Percentiles rank a stretch among this genome's conserved stretches.
Evolutionary conservation across 2,888 invertebrate genomes (phyloP).

Genomic region (Melieria crassipennis): DNA sequence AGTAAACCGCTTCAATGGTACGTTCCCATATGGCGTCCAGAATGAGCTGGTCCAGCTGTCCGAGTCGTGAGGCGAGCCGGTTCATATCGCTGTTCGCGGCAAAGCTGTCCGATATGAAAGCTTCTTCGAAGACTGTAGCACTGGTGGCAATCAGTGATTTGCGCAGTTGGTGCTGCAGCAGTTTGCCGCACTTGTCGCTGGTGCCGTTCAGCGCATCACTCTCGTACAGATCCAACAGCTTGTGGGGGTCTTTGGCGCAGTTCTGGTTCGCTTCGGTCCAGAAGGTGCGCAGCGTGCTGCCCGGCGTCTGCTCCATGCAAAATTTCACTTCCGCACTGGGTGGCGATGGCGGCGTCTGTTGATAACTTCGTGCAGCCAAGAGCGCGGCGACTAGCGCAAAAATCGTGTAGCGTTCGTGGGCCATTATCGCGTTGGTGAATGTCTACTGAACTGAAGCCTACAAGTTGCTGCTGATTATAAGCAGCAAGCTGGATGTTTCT

Average conservation of each 20-base stretch:
- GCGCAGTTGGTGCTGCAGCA: constrained; percentile 38
- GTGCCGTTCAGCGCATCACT: not conserved
- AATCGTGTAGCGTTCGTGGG: no score
- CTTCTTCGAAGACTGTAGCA: no score
- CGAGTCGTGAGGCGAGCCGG: constrained; percentile 18
- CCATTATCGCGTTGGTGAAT: no score
- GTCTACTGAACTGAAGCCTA: no score
- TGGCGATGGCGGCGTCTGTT: no score
- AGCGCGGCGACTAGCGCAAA: no score
- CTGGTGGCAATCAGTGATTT: constrained; percentile 11
- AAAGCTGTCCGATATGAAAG: no score
- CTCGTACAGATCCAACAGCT: constrained; percentile 34
- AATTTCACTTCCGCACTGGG: not conserved
- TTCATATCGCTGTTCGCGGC: no score
- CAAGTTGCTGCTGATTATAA: no score
- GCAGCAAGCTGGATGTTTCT: no score
- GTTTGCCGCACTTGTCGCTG: constrained; percentile 34
- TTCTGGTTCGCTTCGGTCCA: constrained; percentile 35
- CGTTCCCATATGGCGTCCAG: constrained; percentile 35
- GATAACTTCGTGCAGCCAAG: no score
- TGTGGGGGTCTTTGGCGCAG: constrained; percentile 35
- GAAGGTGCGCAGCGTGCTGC: constrained; percentile 35
- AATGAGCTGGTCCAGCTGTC: constrained; percentile 11
- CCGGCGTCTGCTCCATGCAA: constrained; percentile 25
- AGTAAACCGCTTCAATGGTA: constrained; percentile 36